A percentile compares a stretch with the other conserved stretches of the same genome.
Conservation (phyloP, 2,888 invertebrate genomes). For the Cepaea hortensis region DNA sequence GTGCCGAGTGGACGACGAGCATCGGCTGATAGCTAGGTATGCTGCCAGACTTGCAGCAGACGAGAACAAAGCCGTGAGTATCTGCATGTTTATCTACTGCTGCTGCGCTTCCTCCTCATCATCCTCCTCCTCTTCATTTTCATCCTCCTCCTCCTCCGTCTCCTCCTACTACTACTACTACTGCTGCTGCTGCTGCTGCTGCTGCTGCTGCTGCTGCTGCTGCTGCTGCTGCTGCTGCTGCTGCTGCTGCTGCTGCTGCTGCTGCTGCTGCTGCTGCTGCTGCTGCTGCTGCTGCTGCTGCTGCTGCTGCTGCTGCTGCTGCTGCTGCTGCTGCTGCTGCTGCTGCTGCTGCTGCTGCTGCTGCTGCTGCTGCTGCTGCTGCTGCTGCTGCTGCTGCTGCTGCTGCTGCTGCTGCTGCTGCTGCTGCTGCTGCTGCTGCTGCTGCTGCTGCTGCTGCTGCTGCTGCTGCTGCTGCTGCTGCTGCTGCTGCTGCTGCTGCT, state of each 20-base stretch:
- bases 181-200: slow-evolving; percentile 10
- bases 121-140: not conserved
- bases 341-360: not conserved
- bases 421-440: not conserved
- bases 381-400: not conserved
- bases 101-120: not conserved
- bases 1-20: slow-evolving; percentile 87
- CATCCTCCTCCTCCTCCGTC: slow-evolving; percentile 23
- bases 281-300: not conserved
- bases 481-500: not conserved
- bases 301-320: not conserved
- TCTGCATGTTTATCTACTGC: not conserved
- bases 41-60: slow-evolving; percentile 96
- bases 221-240: not conserved
- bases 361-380: not conserved
- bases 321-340: not conserved
- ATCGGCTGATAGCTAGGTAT: slow-evolving; percentile 96
- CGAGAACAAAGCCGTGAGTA: slow-evolving; percentile 83
- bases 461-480: not conserved
- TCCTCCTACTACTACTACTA: not conserved
- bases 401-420: not conserved
- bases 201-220: not conserved
- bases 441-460: not conserved
- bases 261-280: not conserved
- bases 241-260: not conserved